A percentile compares a stretch with the other conserved stretches of the same genome.
These are phyloP conservation scores for Scarus forsteni DNA, from an alignment of 2,797 vertebrate species.

Conservation along the genomic window DNA sequence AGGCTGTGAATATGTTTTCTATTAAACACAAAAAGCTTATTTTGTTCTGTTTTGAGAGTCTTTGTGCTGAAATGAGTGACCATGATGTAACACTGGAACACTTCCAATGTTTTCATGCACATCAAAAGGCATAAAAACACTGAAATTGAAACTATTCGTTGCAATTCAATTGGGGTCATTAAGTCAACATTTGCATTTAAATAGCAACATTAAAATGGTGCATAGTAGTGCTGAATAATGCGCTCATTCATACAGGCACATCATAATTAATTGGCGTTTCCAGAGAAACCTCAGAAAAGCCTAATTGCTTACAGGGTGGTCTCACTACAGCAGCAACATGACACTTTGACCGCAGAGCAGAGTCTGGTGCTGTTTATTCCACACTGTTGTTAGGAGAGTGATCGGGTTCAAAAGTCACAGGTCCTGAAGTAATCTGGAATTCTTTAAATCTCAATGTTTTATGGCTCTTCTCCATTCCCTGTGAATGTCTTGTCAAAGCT, in stretches of 20 bases:
- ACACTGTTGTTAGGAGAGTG: conserved; percentile 4
- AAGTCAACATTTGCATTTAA: conserved; percentile 83
- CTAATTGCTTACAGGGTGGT: conserved; percentile 74
- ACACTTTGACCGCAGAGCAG: conserved; percentile 51
- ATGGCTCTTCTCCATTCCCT: conserved; percentile 12
- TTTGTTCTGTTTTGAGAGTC: background rate
- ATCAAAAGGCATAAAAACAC: conserved; percentile 62
- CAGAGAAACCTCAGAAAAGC: conserved; percentile 64
- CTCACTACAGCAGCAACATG: conserved; percentile 54
- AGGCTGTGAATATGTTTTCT: conserved; percentile 10
- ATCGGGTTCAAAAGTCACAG: conserved; percentile 28
- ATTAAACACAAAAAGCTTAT: conserved; percentile 1
- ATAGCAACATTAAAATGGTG: conserved; percentile 79
- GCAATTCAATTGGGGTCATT: conserved; percentile 74
- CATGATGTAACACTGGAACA: conserved; percentile 52
- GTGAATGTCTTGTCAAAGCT: conserved; percentile 7
- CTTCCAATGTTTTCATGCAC: conserved; percentile 49
- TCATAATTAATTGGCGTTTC: conserved; percentile 79
- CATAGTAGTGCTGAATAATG: conserved; percentile 71
- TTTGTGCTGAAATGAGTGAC: conserved; percentile 28
- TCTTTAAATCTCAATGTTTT: background rate
- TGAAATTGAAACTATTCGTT: conserved; percentile 74
- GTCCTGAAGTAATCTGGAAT: background rate
- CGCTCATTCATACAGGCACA: conserved; percentile 66
- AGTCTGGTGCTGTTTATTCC: conserved; percentile 30